Base-by-base conservation (phyloP, 2,113 vertebrate species). In the Silurus asotus region DNA sequence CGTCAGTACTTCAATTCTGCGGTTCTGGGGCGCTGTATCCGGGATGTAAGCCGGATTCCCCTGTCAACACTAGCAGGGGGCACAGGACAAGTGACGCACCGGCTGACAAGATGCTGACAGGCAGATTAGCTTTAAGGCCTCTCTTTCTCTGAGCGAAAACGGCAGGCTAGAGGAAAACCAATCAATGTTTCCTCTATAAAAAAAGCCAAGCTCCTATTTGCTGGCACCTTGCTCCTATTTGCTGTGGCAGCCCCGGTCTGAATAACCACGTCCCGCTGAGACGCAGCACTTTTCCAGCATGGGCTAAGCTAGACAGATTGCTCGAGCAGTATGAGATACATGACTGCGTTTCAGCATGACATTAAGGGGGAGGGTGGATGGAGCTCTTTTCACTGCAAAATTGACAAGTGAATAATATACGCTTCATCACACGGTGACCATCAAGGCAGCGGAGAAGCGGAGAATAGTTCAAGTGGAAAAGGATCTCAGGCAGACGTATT, bases 61-160 rank as follows among this genome's bases (percentile, higher is more conserved):
- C 83, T 91, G 92, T 90, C 92, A 92, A 87, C 89, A 84, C 81
- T 62, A 85, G 87, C 87, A 89, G 84, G 90, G 70, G 83, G 91
- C 25, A 87, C 83, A 89, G 87, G 88, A 87, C 88, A 88, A 88
- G 59, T 86, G 79, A 90, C 92, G 88, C 91, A 90, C 91, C 87
- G 90, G 87, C 89, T 90, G 92, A 93, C 91, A 89, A 88, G 90
- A 83, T 84, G 89, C 90, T 94, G 94, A 94, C 94, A 92, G 90
- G 86, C 75, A 91, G 91, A 94, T 94, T 93, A 94, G 93, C 91
- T 93, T 90, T 75, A 87, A 82, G 83, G 81, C 75, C 76, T 58
- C 51, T 58, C 77, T 45, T 55, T 77, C 65, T 53, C 1, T 5
- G 53, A 84, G 55, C 55, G 13, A 11, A 84, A 74, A 6, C 56